These are phyloP conservation scores for Crotalus helleri DNA, from an alignment of 2,113 vertebrate species.

Conservation along the genomic window DNA sequence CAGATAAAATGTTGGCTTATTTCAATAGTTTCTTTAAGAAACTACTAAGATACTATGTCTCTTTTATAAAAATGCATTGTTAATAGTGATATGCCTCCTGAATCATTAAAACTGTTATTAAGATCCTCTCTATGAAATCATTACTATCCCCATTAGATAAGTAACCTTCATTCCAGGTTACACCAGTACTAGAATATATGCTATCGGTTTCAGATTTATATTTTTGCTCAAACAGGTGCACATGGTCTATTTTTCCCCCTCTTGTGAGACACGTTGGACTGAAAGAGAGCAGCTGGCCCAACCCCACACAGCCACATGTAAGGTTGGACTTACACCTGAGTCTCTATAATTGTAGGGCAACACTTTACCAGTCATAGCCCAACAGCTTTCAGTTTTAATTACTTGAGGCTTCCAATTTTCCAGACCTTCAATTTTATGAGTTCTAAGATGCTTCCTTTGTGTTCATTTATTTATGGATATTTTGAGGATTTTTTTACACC, in stretches of 20 bases:
- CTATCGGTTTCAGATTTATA: background rate
- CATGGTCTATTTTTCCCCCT: too few species aligned
- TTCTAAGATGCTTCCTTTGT: background rate
- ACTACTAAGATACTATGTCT: slow-evolving; percentile 20
- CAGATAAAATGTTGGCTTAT: slow-evolving; percentile 26
- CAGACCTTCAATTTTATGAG: background rate
- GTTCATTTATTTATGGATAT: background rate
- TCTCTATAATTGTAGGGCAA: background rate
- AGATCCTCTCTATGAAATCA: background rate
- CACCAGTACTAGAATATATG: background rate
- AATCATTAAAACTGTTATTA: background rate
- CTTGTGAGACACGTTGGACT: background rate
- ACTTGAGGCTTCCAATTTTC: background rate
- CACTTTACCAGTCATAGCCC: background rate
- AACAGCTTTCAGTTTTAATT: background rate
- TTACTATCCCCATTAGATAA: background rate
- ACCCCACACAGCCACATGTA: background rate
- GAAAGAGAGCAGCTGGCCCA: background rate
- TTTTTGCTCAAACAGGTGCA: background rate
- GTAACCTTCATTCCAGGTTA: background rate
- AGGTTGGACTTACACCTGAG: background rate
- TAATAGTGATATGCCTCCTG: background rate
- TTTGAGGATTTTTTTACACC: background rate
- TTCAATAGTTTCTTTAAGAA: slow-evolving; percentile 5
- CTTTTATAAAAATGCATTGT: background rate